phyloP scores from a whole-genome alignment of 2,888 invertebrate species.

The Diarsia dahlii region DNA sequence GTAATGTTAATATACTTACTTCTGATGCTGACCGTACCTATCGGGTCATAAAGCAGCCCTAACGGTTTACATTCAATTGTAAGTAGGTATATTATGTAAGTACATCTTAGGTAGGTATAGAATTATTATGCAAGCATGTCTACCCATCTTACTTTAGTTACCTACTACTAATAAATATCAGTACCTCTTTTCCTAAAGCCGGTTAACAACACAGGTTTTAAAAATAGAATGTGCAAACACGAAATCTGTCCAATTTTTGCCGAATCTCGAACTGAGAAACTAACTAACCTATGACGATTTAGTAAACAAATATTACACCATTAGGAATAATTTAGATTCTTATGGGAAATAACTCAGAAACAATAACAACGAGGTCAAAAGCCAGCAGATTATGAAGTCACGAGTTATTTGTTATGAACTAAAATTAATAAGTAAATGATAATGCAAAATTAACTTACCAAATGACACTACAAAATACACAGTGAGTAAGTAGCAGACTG shows the following conservation, averaged over 20 bases:
- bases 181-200: not conserved
- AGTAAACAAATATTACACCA: slow-evolving; percentile 4
- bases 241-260: not conserved
- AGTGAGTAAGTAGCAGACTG: slow-evolving; percentile 46
- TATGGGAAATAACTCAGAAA: not conserved
- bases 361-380: slow-evolving; percentile 43
- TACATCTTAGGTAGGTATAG: not conserved
- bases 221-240: not conserved
- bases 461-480: slow-evolving; percentile 41
- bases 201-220: not conserved
- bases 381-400: slow-evolving; percentile 27
- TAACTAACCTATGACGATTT: not conserved
- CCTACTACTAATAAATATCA: not conserved
- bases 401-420: slow-evolving; percentile 5
- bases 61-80: not conserved
- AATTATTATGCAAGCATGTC: not conserved
- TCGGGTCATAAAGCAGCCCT: too few relatives aligned
- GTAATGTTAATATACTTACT: too few relatives aligned
- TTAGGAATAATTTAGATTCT: not conserved
- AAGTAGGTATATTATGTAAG: not conserved
- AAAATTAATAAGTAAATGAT: slow-evolving; percentile 16
- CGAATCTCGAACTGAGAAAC: not conserved
- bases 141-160: too few relatives aligned
- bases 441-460: slow-evolving; percentile 52
- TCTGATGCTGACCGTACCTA: too few relatives aligned